Conservation (phyloP, 1,140 invertebrate species). For the Hermetia illucens region DNA sequence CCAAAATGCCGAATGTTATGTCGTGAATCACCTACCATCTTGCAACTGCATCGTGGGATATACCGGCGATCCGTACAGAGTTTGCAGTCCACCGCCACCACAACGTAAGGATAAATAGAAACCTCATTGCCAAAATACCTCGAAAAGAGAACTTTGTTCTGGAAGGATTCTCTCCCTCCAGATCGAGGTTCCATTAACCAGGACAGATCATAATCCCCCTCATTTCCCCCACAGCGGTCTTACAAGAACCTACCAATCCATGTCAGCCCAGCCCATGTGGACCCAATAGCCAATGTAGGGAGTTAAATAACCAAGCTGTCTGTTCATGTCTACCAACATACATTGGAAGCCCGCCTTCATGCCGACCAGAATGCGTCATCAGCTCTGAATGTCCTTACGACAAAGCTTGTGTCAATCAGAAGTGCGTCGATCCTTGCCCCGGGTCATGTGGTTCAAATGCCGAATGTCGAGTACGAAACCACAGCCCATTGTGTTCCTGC, state of each 20-base stretch:
- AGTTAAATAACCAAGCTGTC: slow-evolving; percentile 38
- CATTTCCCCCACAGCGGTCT: slow-evolving; percentile 12
- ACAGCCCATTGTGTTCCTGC: slow-evolving; percentile 40
- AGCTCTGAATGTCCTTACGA: slow-evolving; percentile 47
- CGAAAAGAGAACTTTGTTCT: too few relatives aligned
- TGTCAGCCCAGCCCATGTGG: slow-evolving; percentile 47
- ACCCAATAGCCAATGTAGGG: slow-evolving; percentile 50
- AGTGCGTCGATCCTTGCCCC: slow-evolving; percentile 51
- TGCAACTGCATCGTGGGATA: slow-evolving; percentile 56
- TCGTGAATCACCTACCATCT: slow-evolving; percentile 53
- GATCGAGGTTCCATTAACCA: too few relatives aligned
- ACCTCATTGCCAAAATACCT: too few relatives aligned
- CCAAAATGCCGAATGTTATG: slow-evolving; percentile 55
- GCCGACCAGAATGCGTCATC: slow-evolving; percentile 42
- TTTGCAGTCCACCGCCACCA: slow-evolving; percentile 30
- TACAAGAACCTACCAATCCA: slow-evolving; percentile 28
- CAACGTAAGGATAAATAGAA: slow-evolving; percentile 31
- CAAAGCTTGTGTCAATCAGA: slow-evolving; percentile 44
- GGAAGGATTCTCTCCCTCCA: too few relatives aligned
- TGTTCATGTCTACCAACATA: slow-evolving; percentile 51
- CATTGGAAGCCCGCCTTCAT: slow-evolving; percentile 57
- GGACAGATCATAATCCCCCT: too few relatives aligned
- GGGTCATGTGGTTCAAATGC: slow-evolving; percentile 41
- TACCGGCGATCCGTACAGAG: slow-evolving; percentile 46
- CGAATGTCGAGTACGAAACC: slow-evolving; percentile 37